Evolutionary conservation across 2,888 invertebrate genomes (phyloP).

Genomic region (Azorinus chamasolen): DNA sequence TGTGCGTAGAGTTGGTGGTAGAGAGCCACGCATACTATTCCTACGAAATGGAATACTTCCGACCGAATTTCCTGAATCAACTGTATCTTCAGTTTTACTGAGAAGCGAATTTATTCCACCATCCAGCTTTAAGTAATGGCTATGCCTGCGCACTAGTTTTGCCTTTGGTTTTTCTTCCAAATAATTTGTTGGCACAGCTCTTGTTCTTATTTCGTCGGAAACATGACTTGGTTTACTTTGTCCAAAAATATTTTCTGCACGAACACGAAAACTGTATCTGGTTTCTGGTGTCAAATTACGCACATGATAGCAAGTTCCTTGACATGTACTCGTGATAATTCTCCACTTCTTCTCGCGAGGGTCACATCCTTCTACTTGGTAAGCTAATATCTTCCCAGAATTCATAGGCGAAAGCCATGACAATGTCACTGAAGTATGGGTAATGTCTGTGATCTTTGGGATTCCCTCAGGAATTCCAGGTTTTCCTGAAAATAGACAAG

Average conservation of each 20-base stretch:
- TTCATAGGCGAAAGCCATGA: slow-evolving; percentile 85
- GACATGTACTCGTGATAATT: slow-evolving; percentile 76
- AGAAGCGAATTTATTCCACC: slow-evolving; percentile 66
- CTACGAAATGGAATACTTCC: slow-evolving; percentile 69
- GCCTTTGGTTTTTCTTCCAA: slow-evolving; percentile 56
- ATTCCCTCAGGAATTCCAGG: slow-evolving; percentile 75
- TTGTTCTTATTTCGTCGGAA: slow-evolving; percentile 84
- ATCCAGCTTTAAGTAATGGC: slow-evolving; percentile 68
- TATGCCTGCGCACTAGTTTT: slow-evolving; percentile 68
- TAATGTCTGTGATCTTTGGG: slow-evolving; percentile 73
- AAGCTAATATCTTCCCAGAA: slow-evolving; percentile 71
- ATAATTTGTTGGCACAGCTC: slow-evolving; percentile 54
- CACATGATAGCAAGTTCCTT: slow-evolving; percentile 76
- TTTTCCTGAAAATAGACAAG: slow-evolving; percentile 71
- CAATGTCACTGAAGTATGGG: slow-evolving; percentile 79
- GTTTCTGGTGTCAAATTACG: slow-evolving; percentile 73
- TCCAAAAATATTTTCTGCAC: slow-evolving; percentile 79
- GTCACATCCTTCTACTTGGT: slow-evolving; percentile 43
- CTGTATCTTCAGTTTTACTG: slow-evolving; percentile 60
- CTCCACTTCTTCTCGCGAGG: slow-evolving; percentile 69
- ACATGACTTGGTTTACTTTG: slow-evolving; percentile 74
- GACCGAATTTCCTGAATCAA: slow-evolving; percentile 47
- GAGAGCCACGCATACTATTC: slow-evolving; percentile 64
- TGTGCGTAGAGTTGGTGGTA: slow-evolving; percentile 60
- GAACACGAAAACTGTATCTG: slow-evolving; percentile 74